Base-by-base conservation (phyloP, 2,113 vertebrate species). In the Platichthys stellatus region DNA sequence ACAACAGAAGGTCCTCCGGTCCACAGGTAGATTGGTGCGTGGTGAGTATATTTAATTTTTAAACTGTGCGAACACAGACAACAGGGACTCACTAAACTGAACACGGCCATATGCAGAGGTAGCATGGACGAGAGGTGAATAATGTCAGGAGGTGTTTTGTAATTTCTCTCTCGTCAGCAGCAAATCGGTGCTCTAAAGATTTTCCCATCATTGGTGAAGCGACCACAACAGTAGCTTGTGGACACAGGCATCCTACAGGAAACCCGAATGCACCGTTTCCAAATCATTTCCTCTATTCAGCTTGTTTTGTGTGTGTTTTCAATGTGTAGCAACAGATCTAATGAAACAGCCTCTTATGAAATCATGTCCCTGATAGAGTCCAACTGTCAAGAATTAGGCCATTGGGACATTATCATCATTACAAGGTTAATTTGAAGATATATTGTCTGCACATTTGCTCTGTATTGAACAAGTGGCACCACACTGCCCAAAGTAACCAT, bases 261-360 rank as follows among this genome's bases (percentile, higher is more conserved):
- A 83, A 69, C 68, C 35, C 13, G 47, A 86, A 72, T n/a, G 2
- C 7, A 26, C 45, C 12, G 77, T 89, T 88, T 86, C 84, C 60
- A 87, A 87, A 92, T 84, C 80, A 77, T 65, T 90, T 90, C 79
- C 84, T 80, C 76, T 38, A 4, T 80, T 85, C 78, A 69, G 74
- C 70, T 78, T 38, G 18, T 80, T 53, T 69, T 58, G 31, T 74
- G 53, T 49, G 60, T 17, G 24, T 76, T 79, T 89, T 76, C 53
- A 45, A 81, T 72, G 84, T 88, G 84, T 76, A 84, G 87, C 87
- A 89, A 89, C 17, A 69, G 28, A 57, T 71, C 73, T 87, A 87
- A 63, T 79, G 76, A 90, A 90, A 85, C 47, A 26, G 67, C 49
- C 72, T 81, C 74, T 91, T 83, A 81, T 90, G 84, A 87, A 90